phyloP scores from a whole-genome alignment of 2,113 vertebrate genomes.

The Coptodon rendalli region DNA sequence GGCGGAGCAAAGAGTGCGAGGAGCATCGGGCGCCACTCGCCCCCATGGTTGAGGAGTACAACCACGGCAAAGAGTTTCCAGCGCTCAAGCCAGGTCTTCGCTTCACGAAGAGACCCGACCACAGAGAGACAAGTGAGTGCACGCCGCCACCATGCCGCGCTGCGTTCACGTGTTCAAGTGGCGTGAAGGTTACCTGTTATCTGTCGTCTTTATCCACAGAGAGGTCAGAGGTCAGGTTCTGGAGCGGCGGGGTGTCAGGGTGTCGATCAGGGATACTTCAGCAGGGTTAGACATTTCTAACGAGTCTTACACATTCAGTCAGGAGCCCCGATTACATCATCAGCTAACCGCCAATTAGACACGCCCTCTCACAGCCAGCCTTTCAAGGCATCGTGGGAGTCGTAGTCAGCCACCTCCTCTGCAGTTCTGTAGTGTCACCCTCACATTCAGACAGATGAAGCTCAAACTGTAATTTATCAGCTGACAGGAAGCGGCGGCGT shows the following conservation, averaged over 20 bases:
- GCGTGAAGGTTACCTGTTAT: neutral
- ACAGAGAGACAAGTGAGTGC: constrained; percentile 64
- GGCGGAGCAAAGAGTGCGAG: constrained; percentile 42
- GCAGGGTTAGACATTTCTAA: constrained; percentile 17
- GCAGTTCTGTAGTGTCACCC: neutral
- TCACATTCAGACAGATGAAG: neutral
- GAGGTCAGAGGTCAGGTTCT: constrained; percentile 13
- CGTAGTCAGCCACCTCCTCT: neutral
- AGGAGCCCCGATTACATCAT: neutral
- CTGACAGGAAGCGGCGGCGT: neutral
- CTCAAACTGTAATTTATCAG: neutral
- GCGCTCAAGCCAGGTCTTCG: constrained; percentile 60
- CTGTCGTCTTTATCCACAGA: neutral
- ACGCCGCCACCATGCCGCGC: neutral
- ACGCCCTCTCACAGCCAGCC: neutral
- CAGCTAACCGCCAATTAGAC: neutral
- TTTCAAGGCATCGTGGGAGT: neutral
- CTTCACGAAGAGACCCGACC: constrained; percentile 65
- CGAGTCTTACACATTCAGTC: neutral
- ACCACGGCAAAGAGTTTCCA: constrained; percentile 67
- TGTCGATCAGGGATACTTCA: neutral
- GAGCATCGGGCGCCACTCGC: neutral
- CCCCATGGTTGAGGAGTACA: constrained; percentile 65
- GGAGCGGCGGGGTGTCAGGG: neutral
- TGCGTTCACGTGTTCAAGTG: neutral